Evolutionary conservation across 2,797 vertebrate genomes (phyloP), one percentile per base, ranked within the genome.

Genomic region (Tenualosa thibaudeaui): DNA sequence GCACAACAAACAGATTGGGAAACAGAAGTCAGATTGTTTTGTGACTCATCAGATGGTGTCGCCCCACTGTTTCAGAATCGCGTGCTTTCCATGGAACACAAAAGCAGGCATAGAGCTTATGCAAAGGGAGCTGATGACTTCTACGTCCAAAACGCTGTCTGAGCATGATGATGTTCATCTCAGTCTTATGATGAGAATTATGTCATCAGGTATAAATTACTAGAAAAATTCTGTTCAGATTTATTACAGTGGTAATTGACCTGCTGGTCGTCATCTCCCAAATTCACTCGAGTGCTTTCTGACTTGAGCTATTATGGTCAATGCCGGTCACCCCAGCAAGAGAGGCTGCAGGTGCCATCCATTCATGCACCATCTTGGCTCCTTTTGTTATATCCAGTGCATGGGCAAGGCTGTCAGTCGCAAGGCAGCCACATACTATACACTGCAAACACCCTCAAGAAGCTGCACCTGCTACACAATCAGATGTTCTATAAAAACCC

Each of bases 271-370:
- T 40, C 17, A 78, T 78, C 46, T 78, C 22, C 71, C 71, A 19
- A 15, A 37, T 43, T 75, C 12, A 40, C 40, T 78, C 40, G 5
- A 78, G 37, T 68, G 65, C 43, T 78, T 78, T 37, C 37, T 78
- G 37, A 3, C 37, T 46, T 40, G 71, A 5, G 71, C 71, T 22
- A 17, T 78, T 78, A 78, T 22, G 1, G 40, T 78, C 71, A 78
- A 43, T 78, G 46, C 17, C 40, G 5, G 71, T 46, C 37, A 46
- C 13, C 40, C 4, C 37, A 22, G 40, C 37, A 17, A 19, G 12
- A 75, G 71, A 78, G 90, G 43, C 84, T 91, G 90, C 92, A 93
- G 91, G 90, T 94, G 92, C 90, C 92, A 87, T 85, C 93, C 86
- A 87, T 90, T 90, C 91, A 91, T 90, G 89, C 88, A 49, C 10